These are phyloP conservation scores for Drosophila rhopaloa DNA, from an alignment of 1,140 invertebrate genomes.

Conservation along the genomic window DNA sequence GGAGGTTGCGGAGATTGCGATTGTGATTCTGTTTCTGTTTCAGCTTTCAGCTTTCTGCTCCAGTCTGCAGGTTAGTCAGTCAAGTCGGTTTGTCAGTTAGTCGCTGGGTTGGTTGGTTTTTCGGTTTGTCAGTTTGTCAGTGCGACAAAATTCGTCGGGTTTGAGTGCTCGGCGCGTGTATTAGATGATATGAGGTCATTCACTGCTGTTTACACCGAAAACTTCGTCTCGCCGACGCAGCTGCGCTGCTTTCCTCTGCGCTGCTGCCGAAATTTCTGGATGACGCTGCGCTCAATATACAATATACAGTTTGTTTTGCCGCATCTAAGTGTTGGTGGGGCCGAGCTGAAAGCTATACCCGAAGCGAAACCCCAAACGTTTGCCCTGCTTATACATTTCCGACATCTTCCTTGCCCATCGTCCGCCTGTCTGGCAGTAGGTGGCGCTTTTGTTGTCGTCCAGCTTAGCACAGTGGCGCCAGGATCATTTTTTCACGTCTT, in stretches of 20 bases:
- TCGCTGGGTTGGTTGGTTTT: slow-evolving; percentile 1
- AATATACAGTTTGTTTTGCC: slow-evolving; percentile 34
- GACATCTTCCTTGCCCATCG: slow-evolving; percentile 73
- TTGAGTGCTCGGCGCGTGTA: slow-evolving; percentile 79
- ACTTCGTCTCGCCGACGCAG: slow-evolving; percentile 63
- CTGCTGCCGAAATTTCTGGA: slow-evolving; percentile 42
- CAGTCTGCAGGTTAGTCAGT: slow-evolving; percentile 73
- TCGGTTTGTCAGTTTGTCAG: slow-evolving; percentile 24
- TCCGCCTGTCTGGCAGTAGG: slow-evolving; percentile 57
- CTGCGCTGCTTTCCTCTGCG: slow-evolving; percentile 18
- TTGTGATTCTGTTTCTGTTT: slow-evolving; percentile 54
- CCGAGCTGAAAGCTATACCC: slow-evolving; percentile 49
- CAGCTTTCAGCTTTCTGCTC: slow-evolving; percentile 25
- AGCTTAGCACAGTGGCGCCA: slow-evolving; percentile 35
- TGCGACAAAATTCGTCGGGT: slow-evolving; percentile 47
- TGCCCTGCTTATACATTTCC: slow-evolving; percentile 71
- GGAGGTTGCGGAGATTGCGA: slow-evolving; percentile 28
- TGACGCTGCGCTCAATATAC: slow-evolving; percentile 55
- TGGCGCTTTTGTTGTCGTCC: slow-evolving; percentile 18
- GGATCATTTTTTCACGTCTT: slow-evolving; percentile 9
- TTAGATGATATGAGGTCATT: slow-evolving; percentile 84
- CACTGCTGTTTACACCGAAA: slow-evolving; percentile 81
- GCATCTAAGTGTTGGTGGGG: slow-evolving; percentile 14
- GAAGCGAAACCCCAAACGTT: slow-evolving; percentile 56
- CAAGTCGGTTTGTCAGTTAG: slow-evolving; percentile 34